Evolutionary conservation across 2,113 vertebrate species (phyloP), one percentile per base, ranked within the genome.

Genomic region (Eulemur macaco): DNA sequence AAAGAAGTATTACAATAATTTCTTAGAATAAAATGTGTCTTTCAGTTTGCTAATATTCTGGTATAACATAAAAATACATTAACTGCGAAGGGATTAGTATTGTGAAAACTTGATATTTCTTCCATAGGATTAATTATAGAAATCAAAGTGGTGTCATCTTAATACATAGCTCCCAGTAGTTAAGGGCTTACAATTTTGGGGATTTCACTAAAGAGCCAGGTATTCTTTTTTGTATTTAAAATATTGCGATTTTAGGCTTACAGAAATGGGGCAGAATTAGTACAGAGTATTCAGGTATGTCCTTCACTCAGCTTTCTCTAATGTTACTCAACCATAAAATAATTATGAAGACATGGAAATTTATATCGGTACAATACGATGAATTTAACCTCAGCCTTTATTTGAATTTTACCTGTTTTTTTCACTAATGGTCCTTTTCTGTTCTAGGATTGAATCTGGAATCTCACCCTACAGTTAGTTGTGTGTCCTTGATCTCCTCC

Each of bases 21-120:
- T 37, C 21, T 80, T 85, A 63, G 50, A 96, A 80, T 83, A 89
- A 69, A 95, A 91, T 78, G 8, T 31, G 45, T 84, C 10, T 96
- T 25, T 69, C 8, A 60, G 69, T 23, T 68, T 81, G 39, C 29
- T 54, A 71, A 56, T 84, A 84, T 81, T 91, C 25, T 83, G 27
- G n/a, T 50, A 52, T 86, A 64, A 31, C 42, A 69, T 92, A 92
- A 83, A 88, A 52, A 91, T 91, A 60, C 47, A 78, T 86, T 66
- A 58, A 74, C 10, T 63, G 20, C 11, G 52, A 52, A 81, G 39
- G 52, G 50, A 83, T 91, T 58, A 60, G n/a, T 88, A 37, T 84
- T 78, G 45, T 84, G 34, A 88, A 71, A 84, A 71, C 86, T 58
- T 78, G 42, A 56, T 91, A 92, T 82, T 91, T 87, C 17, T 91